Percentiles rank a stretch among this genome's conserved stretches.
phyloP scores from a whole-genome alignment of 35 echinoderm and acorn worm species.

The Eucidaris tribuloides region DNA sequence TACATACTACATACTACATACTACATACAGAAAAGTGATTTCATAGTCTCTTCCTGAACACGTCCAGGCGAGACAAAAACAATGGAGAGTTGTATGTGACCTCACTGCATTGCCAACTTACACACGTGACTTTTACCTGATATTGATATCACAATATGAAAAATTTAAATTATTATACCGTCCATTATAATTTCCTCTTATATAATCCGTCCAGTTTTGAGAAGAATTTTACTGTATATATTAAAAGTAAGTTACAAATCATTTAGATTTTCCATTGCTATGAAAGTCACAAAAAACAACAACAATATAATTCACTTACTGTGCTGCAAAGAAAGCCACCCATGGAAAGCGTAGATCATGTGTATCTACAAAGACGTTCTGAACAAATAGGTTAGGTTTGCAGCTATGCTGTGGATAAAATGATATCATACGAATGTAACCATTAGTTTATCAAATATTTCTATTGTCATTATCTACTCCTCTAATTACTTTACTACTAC shows the following conservation, averaged over 20 bases:
- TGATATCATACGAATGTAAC: background rate
- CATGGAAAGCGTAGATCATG: constrained; percentile 96
- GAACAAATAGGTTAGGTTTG: constrained; percentile 91
- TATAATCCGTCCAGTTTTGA: background rate
- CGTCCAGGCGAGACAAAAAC: too few relatives aligned
- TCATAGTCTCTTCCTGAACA: too few relatives aligned
- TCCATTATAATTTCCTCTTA: too few relatives aligned
- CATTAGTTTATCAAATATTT: background rate
- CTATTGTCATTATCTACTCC: too few relatives aligned
- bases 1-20: too few relatives aligned
- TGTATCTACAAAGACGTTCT: constrained; percentile 97
- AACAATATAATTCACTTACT: constrained; percentile 33
- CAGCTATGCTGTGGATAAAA: constrained; percentile 88
- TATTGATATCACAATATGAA: too few relatives aligned
- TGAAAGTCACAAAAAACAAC: background rate
- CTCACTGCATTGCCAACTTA: too few relatives aligned
- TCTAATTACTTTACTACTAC: too few relatives aligned
- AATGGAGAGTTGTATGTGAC: too few relatives aligned
- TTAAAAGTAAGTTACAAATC: background rate
- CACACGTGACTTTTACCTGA: too few relatives aligned
- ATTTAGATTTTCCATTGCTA: background rate
- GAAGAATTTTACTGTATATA: background rate
- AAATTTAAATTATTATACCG: too few relatives aligned
- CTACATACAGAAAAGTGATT: too few relatives aligned
- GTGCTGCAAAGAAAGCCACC: constrained; percentile 93